Conservation (phyloP, 2,797 vertebrate genomes). For the Cyprinodon diabolis region DNA sequence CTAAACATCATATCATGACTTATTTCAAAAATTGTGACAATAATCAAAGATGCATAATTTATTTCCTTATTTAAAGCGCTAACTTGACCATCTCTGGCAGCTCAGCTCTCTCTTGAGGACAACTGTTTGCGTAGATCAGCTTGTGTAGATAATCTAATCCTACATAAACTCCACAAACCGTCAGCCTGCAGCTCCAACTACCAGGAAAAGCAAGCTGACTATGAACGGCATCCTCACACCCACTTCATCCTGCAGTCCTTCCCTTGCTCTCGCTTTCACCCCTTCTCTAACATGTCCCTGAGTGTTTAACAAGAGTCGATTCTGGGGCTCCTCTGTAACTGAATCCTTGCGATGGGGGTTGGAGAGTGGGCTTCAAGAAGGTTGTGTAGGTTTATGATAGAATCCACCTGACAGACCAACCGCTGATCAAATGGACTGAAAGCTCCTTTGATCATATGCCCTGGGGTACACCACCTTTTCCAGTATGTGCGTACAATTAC, state of each 20-base stretch:
- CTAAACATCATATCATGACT: not conserved
- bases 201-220: constrained; percentile 13
- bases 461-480: constrained; percentile 19
- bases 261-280: constrained; percentile 45
- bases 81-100: constrained; percentile 19
- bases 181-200: constrained; percentile 18
- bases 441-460: constrained; percentile 48
- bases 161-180: constrained; percentile 23
- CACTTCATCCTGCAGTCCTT: constrained; percentile 38
- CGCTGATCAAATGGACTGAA: constrained; percentile 46
- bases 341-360: constrained; percentile 60
- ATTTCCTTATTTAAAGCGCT: not conserved
- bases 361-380: constrained; percentile 33
- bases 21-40: not conserved
- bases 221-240: constrained; percentile 19
- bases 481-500: constrained; percentile 27
- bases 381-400: constrained; percentile 51
- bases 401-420: constrained; percentile 39
- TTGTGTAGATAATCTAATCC: constrained; percentile 55
- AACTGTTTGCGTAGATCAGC: constrained; percentile 27
- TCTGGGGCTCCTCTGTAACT: constrained; percentile 66
- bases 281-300: constrained; percentile 47
- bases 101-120: constrained; percentile 14
- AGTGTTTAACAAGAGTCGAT: constrained; percentile 57
- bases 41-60: not conserved